phyloP scores from a whole-genome alignment of 2,113 vertebrate species.

The Australoheros scitulus region DNA sequence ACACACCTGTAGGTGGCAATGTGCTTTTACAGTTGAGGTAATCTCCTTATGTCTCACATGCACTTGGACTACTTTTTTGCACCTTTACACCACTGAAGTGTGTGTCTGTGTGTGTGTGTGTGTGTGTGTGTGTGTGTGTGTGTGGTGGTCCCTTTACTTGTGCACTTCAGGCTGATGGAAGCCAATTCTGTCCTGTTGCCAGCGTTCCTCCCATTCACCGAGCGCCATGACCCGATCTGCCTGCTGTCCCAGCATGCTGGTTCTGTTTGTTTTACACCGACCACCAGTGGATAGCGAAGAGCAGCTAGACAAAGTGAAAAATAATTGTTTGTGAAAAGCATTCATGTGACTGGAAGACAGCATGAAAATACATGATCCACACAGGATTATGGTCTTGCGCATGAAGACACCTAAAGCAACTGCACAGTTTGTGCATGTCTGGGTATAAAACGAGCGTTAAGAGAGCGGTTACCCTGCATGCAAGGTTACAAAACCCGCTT shows the following conservation, averaged over 20 bases:
- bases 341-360: neutral
- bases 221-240: conserved; percentile 71
- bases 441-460: no score
- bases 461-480: neutral
- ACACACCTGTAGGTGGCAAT: neutral
- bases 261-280: neutral
- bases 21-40: neutral
- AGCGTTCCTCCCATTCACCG: conserved; percentile 84
- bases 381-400: neutral
- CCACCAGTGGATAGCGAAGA: neutral
- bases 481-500: neutral
- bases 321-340: neutral
- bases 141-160: conserved; percentile 68
- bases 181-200: conserved; percentile 74
- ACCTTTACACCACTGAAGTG: no score
- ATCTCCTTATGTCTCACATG: neutral
- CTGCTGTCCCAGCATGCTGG: conserved; percentile 67
- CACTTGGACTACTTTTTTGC: neutral
- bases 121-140: no score
- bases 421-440: neutral
- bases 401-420: neutral
- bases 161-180: conserved; percentile 84
- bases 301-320: neutral
- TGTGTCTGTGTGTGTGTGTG: no score
- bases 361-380: neutral